A percentile compares a stretch with the other conserved stretches of the same genome.
Conservation (phyloP, 1,140 invertebrate species). For the Polypedilum vanderplanki region DNA sequence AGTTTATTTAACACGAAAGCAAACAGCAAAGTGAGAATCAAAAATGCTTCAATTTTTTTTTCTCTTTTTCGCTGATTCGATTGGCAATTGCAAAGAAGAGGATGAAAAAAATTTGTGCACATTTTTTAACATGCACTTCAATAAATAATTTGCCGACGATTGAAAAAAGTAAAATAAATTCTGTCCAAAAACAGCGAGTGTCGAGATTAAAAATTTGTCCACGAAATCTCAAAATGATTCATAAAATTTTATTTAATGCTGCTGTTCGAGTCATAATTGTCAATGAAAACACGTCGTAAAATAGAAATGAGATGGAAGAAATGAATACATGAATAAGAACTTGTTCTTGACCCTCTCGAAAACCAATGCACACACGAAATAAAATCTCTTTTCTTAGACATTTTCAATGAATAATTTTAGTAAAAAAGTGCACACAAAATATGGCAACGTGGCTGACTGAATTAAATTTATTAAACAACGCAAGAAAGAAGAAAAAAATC, state of each 20-base stretch:
- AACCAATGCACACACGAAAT: too few species aligned
- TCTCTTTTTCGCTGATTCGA: not conserved
- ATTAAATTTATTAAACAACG: constrained; percentile 5
- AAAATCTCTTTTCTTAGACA: too few species aligned
- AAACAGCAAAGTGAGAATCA: not conserved
- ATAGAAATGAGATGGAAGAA: not conserved
- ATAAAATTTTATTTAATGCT: not conserved
- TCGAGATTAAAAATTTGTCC: constrained; percentile 9
- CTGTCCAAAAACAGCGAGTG: not conserved
- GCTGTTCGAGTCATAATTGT: not conserved
- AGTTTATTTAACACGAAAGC: constrained; percentile 9
- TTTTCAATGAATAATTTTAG: too few species aligned
- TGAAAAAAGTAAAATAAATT: not conserved
- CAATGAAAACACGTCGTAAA: constrained; percentile 13
- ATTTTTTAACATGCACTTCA: not conserved
- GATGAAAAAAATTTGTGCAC: not conserved
- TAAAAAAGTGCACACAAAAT: not conserved
- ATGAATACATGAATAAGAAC: not conserved
- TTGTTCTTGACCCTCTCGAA: not conserved
- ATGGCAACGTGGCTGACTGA: not conserved
- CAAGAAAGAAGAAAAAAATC: not conserved
- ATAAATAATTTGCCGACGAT: constrained; percentile 1
- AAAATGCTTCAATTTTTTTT: constrained; percentile 4
- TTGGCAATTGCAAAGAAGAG: not conserved
- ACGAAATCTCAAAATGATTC: not conserved